phyloP scores from a whole-genome alignment of 1,140 invertebrate species.

The Neuroterus valhalla region DNA sequence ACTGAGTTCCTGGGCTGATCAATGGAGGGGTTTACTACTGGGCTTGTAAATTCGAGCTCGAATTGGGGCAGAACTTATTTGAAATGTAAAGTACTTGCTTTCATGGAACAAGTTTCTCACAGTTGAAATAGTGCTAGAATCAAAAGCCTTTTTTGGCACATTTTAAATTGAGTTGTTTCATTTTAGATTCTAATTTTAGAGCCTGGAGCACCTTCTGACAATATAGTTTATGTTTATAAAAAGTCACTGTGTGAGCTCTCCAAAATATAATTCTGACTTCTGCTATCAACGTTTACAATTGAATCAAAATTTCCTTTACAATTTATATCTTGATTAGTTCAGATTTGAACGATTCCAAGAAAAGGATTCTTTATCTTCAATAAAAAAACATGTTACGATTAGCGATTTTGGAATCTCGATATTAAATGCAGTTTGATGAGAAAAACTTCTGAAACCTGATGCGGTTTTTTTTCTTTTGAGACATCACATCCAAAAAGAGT shows the following conservation, averaged over 20 bases:
- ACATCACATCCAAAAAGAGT: too few species aligned
- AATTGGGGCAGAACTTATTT: slow-evolving; percentile 1
- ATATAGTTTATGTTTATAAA: neutral
- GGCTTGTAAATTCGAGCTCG: neutral
- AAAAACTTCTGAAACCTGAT: too few species aligned
- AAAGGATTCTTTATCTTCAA: too few species aligned
- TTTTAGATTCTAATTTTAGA: neutral
- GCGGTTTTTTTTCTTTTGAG: too few species aligned
- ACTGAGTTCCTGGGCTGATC: slow-evolving; percentile 12
- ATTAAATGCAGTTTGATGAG: too few species aligned
- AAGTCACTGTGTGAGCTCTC: neutral
- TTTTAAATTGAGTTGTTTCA: neutral
- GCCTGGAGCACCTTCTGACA: neutral
- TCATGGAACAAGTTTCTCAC: neutral
- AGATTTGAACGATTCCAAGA: too few species aligned
- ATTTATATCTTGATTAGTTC: too few species aligned
- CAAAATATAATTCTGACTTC: neutral
- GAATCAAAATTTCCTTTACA: too few species aligned
- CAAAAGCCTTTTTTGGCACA: neutral
- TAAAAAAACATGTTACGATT: too few species aligned
- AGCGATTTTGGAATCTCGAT: too few species aligned
- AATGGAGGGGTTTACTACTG: slow-evolving; percentile 18
- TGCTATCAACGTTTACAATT: too few species aligned
- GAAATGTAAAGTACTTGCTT: slow-evolving; percentile 6
- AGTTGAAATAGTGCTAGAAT: neutral